Conservation (phyloP, 2,888 invertebrate genomes). For the Caenorhabditis doughertyi region DNA sequence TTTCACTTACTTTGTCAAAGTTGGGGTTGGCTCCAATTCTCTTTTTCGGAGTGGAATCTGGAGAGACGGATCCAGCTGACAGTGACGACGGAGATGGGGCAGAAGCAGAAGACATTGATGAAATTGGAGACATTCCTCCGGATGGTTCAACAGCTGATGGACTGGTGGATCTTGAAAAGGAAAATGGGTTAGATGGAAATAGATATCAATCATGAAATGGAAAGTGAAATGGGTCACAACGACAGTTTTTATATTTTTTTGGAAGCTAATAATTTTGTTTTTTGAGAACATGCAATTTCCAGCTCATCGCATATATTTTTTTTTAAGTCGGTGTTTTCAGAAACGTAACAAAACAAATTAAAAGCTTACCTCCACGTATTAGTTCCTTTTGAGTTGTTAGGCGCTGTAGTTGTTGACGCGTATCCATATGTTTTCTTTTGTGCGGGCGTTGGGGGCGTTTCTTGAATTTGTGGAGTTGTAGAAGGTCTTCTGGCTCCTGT, state of each 20-base stretch:
- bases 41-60: conserved; percentile 61
- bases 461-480: conserved; percentile 66
- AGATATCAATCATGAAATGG: conserved; percentile 19
- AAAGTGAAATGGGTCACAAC: conserved; percentile 24
- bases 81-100: conserved; percentile 72
- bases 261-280: neutral
- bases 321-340: neutral
- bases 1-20: conserved; percentile 54
- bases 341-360: neutral
- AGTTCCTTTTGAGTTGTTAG: conserved; percentile 39
- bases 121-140: conserved; percentile 67
- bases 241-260: conserved; percentile 16
- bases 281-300: conserved; percentile 1
- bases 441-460: conserved; percentile 71
- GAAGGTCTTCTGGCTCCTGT: conserved; percentile 54
- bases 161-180: conserved; percentile 57
- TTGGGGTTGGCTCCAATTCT: conserved; percentile 46
- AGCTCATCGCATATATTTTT: neutral
- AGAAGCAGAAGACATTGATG: conserved; percentile 70
- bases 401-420: conserved; percentile 5
- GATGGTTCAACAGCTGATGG: conserved; percentile 55
- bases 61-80: conserved; percentile 69
- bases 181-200: neutral
- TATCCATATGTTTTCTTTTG: conserved; percentile 65
- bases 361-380: conserved; percentile 57